Percentiles rank a stretch among this genome's conserved stretches.
These are phyloP conservation scores for Rhinichthys klamathensis DNA, from an alignment of 2,113 vertebrate species.

Conservation along the genomic window DNA sequence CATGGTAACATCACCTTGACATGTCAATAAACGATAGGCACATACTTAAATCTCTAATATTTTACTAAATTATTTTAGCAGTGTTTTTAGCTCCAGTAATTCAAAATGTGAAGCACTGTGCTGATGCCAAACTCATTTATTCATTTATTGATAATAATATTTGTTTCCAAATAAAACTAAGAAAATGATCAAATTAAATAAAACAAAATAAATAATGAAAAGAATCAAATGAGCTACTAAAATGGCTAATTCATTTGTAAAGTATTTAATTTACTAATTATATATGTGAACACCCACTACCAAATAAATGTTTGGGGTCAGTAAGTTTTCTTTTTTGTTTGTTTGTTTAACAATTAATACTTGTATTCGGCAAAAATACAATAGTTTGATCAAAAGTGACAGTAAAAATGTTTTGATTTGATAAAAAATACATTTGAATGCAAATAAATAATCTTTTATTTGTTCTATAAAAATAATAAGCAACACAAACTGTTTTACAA, in stretches of 20 bases:
- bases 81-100: not conserved
- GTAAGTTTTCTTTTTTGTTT: too few species aligned
- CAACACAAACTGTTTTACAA: too few species aligned
- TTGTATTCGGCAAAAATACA: too few species aligned
- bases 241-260: too few species aligned
- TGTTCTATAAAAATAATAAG: too few species aligned
- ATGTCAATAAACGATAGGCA: not conserved
- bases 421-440: too few species aligned
- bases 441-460: too few species aligned
- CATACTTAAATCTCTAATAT: not conserved
- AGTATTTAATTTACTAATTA: not conserved
- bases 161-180: not conserved
- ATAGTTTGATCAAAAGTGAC: too few species aligned
- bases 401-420: too few species aligned
- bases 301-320: too few species aligned
- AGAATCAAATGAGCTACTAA: not conserved
- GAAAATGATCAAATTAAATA: not conserved
- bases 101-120: not conserved
- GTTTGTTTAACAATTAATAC: too few species aligned
- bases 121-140: not conserved
- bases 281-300: not conserved
- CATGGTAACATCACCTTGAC: slow-evolving; percentile 20
- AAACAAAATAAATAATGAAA: not conserved
- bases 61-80: not conserved
- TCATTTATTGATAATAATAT: not conserved